phyloP scores from a whole-genome alignment of 2,113 vertebrate genomes.

The Axis porcinus region DNA sequence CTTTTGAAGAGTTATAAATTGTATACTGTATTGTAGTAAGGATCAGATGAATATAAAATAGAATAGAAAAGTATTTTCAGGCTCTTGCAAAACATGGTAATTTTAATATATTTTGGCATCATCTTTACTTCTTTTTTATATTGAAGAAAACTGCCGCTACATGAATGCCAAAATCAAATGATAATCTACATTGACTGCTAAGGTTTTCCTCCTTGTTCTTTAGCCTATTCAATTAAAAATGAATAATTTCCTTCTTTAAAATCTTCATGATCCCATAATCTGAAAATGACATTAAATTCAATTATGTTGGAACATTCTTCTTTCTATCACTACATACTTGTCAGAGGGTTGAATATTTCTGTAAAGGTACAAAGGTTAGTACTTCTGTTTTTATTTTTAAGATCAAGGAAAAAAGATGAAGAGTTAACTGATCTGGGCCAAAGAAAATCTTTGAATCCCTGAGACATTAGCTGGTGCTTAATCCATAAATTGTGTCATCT shows the following conservation, averaged over 20 bases:
- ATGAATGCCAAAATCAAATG: not conserved
- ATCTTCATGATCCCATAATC: not conserved
- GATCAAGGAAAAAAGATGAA: conserved; percentile 16
- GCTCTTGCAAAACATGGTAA: not conserved
- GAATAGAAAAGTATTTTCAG: not conserved
- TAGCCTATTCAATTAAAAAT: not conserved
- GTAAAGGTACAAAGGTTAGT: not conserved
- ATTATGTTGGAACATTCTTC: not conserved
- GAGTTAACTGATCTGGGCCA: not conserved
- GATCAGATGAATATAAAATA: not conserved
- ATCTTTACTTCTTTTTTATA: not conserved
- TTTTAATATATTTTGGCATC: not conserved
- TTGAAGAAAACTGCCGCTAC: not conserved
- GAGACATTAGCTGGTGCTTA: not conserved
- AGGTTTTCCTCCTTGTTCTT: not conserved
- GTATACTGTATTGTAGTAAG: not conserved
- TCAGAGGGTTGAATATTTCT: not conserved
- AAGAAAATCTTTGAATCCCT: not conserved
- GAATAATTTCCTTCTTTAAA: not conserved
- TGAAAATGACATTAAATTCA: not conserved
- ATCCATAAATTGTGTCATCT: not conserved
- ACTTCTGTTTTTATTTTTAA: conserved; percentile 3
- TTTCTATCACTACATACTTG: not conserved
- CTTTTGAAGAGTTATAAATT: not conserved
- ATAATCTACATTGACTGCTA: not conserved